These are phyloP conservation scores for Harpagoxenus sublaevis DNA, from an alignment of 2,888 invertebrate species.

Conservation along the genomic window DNA sequence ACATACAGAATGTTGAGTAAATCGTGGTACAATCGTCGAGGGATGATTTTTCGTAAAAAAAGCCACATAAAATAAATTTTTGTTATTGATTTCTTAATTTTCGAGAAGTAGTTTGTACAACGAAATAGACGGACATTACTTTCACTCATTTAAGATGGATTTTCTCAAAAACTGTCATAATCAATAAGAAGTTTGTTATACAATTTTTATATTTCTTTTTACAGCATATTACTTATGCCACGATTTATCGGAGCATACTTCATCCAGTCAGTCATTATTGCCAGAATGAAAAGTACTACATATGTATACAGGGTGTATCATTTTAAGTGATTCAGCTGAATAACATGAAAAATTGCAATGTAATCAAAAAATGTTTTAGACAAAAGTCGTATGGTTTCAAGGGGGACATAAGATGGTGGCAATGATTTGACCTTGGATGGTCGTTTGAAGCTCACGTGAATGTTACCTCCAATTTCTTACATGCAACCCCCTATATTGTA, in stretches of 20 bases:
- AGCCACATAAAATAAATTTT: not conserved
- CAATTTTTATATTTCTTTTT: not conserved
- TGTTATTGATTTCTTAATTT: not conserved
- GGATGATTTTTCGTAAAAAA: not conserved
- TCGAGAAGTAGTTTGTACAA: not conserved
- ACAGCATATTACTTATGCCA: not conserved
- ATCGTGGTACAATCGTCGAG: not conserved
- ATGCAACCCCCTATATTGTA: too few relatives aligned
- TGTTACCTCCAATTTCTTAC: too few relatives aligned
- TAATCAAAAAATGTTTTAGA: too few relatives aligned
- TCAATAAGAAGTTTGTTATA: constrained; percentile 2
- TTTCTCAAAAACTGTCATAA: constrained; percentile 6
- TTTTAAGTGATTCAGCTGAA: too few relatives aligned
- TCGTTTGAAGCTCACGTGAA: too few relatives aligned
- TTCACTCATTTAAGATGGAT: constrained; percentile 1
- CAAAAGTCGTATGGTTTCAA: too few relatives aligned
- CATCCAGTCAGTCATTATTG: constrained; percentile 65
- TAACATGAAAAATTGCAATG: too few relatives aligned
- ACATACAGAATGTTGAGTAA: constrained; percentile 26
- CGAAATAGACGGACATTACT: not conserved
- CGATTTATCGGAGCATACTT: constrained; percentile 24
- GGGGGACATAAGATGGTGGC: too few relatives aligned
- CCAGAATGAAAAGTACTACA: constrained; percentile 68
- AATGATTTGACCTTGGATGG: too few relatives aligned
- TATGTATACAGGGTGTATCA: too few relatives aligned